Base-by-base conservation (phyloP, 2,888 invertebrate genomes). In the Cotesia congregata region DNA sequence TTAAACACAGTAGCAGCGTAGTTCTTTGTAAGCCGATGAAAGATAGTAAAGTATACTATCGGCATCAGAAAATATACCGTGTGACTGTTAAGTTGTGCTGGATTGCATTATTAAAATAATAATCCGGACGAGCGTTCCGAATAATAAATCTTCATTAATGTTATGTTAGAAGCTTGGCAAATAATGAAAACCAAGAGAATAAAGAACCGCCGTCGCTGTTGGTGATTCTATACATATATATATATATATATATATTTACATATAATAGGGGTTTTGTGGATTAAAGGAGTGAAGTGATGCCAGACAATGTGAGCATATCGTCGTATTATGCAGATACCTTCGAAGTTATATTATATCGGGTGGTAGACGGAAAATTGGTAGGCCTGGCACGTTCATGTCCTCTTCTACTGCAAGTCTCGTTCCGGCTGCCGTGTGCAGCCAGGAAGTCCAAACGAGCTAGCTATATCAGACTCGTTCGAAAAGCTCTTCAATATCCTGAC, bases 121-220 rank as follows among this genome's bases (percentile, higher is more conserved):
- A 82, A 84, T 83, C 81, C 79, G 64, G 61, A 68, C 67, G 80
- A 79, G 68, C 62, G 77, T 76, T 30, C 67, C 77, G 84, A 83
- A 83, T 85, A 85, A 83, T 82, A 82, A 85, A 80, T 80, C 72
- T 80, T 80, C 78, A 81, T 83, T 80, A 80, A 80, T 80, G 78
- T 77, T 78, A 40, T 65, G 61, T 76, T 64, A 65, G 40, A 15
- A 73, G 38, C 60, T 74, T 69, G 73, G 39, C 62, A 73, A 76
- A 76, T 73, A 76, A 20, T 7, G 38, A 40, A 38, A n/a, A 74
- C 15, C 40, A 7, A 41, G 30, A 61, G 68, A 40, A 60, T 50
- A 39, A 39, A 9, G 20, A 30, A 70, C 74, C 68, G 59, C 60
- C n/a, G 62, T 4, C 1, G 62, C 60, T 60, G 75, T 5, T n/a